phyloP scores from a whole-genome alignment of 2,888 invertebrate genomes.

The Podotricha telesiphe region DNA sequence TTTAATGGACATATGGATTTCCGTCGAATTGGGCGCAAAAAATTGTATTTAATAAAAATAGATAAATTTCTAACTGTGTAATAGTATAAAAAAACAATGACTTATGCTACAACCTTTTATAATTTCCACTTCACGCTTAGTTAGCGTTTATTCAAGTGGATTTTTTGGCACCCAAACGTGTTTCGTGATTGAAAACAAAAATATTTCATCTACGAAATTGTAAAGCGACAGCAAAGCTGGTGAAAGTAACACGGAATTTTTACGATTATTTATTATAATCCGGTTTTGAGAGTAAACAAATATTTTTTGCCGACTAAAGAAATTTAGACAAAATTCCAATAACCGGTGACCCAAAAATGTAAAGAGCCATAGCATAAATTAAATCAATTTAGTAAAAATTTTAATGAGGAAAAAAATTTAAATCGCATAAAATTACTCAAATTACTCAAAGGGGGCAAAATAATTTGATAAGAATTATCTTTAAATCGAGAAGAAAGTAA shows the following conservation, averaged over 20 bases:
- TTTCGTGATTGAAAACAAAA: slow-evolving; percentile 49
- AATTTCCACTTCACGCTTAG: slow-evolving; percentile 57
- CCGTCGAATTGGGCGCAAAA: neutral
- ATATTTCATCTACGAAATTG: slow-evolving; percentile 53
- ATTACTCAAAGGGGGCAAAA: no score
- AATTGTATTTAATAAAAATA: neutral
- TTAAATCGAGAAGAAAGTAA: slow-evolving; percentile 1
- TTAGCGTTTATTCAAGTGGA: slow-evolving; percentile 56
- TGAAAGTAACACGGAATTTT: slow-evolving; percentile 66
- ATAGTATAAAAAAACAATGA: slow-evolving; percentile 17
- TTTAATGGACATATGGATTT: neutral
- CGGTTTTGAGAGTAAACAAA: slow-evolving; percentile 36
- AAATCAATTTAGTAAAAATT: neutral
- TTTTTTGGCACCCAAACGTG: slow-evolving; percentile 64
- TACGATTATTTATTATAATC: slow-evolving; percentile 51
- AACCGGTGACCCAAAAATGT: neutral
- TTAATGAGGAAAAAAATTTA: neutral
- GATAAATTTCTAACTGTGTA: slow-evolving; percentile 8
- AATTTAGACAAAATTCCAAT: slow-evolving; percentile 2
- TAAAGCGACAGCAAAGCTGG: slow-evolving; percentile 55
- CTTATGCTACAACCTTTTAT: slow-evolving; percentile 32
- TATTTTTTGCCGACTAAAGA: slow-evolving; percentile 27
- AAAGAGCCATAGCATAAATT: neutral
- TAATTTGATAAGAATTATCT: neutral
- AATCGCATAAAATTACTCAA: neutral